These are phyloP conservation scores for Formica selysi DNA, from an alignment of 1,140 invertebrate species.

Conservation along the genomic window DNA sequence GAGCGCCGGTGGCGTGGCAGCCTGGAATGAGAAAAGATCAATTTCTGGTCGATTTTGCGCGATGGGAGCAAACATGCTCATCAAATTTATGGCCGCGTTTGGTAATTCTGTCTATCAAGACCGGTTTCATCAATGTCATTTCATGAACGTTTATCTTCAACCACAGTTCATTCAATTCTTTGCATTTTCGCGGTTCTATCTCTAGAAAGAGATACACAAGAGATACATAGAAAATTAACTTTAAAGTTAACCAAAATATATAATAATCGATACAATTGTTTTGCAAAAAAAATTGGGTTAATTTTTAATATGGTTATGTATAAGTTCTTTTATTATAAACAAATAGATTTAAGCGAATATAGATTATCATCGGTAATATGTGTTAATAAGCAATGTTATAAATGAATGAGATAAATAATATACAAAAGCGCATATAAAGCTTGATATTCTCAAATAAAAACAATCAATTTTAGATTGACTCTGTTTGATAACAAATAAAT, in stretches of 20 bases:
- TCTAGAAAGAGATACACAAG: background rate
- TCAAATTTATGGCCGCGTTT: slow-evolving; percentile 50
- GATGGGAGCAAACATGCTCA: slow-evolving; percentile 52
- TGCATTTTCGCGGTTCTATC: background rate
- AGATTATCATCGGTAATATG: background rate
- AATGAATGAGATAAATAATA: background rate
- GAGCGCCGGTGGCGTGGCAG: slow-evolving; percentile 35
- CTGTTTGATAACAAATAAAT: background rate
- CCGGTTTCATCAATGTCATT: slow-evolving; percentile 36
- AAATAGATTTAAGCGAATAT: background rate
- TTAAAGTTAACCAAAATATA: background rate
- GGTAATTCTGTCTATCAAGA: slow-evolving; percentile 49
- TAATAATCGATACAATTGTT: background rate
- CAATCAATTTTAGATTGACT: background rate
- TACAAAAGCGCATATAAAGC: background rate
- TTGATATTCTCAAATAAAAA: background rate
- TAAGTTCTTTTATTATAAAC: background rate
- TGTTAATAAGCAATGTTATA: background rate
- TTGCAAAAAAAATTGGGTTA: background rate
- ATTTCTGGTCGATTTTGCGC: slow-evolving; percentile 61
- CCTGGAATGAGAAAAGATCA: slow-evolving; percentile 61
- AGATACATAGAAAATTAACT: no score
- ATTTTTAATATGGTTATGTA: background rate
- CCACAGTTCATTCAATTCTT: background rate
- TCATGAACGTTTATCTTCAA: slow-evolving; percentile 37